Percentiles rank a stretch among this genome's conserved stretches.
Evolutionary conservation across 2,113 vertebrate genomes (phyloP).

Genomic region (Apus apus): DNA sequence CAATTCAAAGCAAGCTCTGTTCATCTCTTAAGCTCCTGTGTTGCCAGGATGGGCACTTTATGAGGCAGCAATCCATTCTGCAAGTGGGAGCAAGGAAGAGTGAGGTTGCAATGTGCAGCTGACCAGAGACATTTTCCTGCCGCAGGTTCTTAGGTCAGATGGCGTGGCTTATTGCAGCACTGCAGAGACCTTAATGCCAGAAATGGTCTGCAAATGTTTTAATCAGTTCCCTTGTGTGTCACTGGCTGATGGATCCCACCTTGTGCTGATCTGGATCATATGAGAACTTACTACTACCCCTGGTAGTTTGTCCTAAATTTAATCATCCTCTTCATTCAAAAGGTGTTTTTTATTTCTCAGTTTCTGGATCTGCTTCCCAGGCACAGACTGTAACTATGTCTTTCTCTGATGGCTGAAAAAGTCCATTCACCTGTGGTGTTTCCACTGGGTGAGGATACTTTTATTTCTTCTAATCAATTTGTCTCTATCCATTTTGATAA

Average conservation of each 20-base stretch:
- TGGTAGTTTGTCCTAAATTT: slow-evolving; percentile 30
- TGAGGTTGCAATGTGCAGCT: neutral
- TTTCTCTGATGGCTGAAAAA: slow-evolving; percentile 44
- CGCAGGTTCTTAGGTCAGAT: neutral
- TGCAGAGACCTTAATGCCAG: neutral
- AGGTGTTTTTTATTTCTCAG: slow-evolving; percentile 19
- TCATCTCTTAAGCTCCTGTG: slow-evolving; percentile 65
- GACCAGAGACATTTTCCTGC: slow-evolving; percentile 7
- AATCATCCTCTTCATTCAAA: neutral
- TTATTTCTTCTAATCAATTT: neutral
- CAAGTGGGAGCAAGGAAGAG: neutral
- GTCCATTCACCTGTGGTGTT: slow-evolving; percentile 27
- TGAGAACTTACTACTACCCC: neutral
- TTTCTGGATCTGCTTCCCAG: slow-evolving; percentile 11
- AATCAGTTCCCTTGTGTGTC: neutral
- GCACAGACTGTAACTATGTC: neutral
- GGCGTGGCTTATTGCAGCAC: neutral
- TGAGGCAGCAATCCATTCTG: slow-evolving; percentile 20
- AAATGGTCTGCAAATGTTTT: neutral
- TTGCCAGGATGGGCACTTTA: slow-evolving; percentile 49
- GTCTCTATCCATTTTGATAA: neutral
- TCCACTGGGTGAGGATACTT: neutral
- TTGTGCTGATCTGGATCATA: neutral
- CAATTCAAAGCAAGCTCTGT: slow-evolving; percentile 72
- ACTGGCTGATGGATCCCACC: neutral